Evolutionary conservation across 2,888 invertebrate genomes (phyloP), one percentile per base, ranked within the genome.

Genomic region (Rosalia funebris): DNA sequence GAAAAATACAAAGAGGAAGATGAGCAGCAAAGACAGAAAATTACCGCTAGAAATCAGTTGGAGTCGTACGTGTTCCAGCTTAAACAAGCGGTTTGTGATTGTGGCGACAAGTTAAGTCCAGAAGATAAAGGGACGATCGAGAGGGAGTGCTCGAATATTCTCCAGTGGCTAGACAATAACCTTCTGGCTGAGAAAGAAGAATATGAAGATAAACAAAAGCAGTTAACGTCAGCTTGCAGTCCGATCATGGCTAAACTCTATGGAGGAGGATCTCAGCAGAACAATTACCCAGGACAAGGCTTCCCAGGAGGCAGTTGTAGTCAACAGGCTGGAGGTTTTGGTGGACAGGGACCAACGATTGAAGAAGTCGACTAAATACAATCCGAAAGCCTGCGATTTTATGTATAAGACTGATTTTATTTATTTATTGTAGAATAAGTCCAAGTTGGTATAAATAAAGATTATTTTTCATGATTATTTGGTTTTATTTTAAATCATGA

Each of bases 1-100:
- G 91, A 91, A 73, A 83, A 81, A 46, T 92, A 89, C 80, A 86
- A 86, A 41, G 89, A 88, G 37, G 90, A 91, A 73, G 91, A 91
- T 71, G 88, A 89, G 62, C 85, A 86, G 72, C 89, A 90, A 70
- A 82, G 86, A 12, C 86, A 89, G 71, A 84, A 87, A 45, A 87
- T 92, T 7, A 77, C 85, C 0, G 85, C 91, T 7, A 85, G 90
- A 55, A 92, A 93, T 79, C 85, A 87, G 68, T 82, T 92, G 42
- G 92, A 91, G 77, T 78, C 85, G 5, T 91, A 91, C 76, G 83
- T 87, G 15, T 91, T 89, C 78, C 84, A 84, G 62, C 87, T 89
- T 41, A 90, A 88, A 72, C 90, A 91, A 71, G 88, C 90, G 0
- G 77, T 86, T 17, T 86, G 88, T 12, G 88, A 89, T n/a, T 84